phyloP scores from a whole-genome alignment of 2,113 vertebrate genomes.

The Tautogolabrus adspersus region DNA sequence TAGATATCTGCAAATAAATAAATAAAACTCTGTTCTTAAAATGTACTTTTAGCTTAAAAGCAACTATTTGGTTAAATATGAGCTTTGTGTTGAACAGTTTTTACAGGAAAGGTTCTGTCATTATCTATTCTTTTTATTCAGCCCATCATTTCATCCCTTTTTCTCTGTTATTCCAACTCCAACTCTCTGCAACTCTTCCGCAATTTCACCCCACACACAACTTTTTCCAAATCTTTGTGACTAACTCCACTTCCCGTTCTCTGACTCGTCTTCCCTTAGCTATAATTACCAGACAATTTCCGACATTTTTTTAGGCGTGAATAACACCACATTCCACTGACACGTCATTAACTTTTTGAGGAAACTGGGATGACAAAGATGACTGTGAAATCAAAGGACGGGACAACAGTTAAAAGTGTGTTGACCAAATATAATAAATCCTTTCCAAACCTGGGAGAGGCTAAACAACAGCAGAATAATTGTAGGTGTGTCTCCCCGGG shows the following conservation, averaged over 20 bases:
- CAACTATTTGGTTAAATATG: neutral
- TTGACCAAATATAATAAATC: conserved; percentile 13
- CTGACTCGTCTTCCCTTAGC: conserved; percentile 12
- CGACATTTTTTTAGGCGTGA: no score
- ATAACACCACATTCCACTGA: conserved; percentile 3
- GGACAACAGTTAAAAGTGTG: neutral
- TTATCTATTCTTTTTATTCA: neutral
- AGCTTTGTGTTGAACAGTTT: neutral
- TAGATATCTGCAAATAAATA: no score
- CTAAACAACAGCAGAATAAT: conserved; percentile 8
- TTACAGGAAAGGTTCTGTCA: neutral
- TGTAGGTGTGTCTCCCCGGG: conserved; percentile 1
- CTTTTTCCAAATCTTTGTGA: conserved; percentile 23
- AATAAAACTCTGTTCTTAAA: neutral
- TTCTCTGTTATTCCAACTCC: neutral
- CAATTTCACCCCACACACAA: neutral
- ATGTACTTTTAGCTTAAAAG: neutral
- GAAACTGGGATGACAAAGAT: conserved; percentile 2
- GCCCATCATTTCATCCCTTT: neutral
- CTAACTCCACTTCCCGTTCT: conserved; percentile 1
- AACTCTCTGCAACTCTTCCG: conserved; percentile 14
- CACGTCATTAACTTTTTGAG: neutral
- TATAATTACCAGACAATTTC: neutral
- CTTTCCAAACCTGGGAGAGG: conserved; percentile 20
- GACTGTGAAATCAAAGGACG: neutral